A percentile compares a stretch with the other conserved stretches of the same genome.
Evolutionary conservation across 1,140 invertebrate species (phyloP).

Genomic region (Lepidurus arcticus): DNA sequence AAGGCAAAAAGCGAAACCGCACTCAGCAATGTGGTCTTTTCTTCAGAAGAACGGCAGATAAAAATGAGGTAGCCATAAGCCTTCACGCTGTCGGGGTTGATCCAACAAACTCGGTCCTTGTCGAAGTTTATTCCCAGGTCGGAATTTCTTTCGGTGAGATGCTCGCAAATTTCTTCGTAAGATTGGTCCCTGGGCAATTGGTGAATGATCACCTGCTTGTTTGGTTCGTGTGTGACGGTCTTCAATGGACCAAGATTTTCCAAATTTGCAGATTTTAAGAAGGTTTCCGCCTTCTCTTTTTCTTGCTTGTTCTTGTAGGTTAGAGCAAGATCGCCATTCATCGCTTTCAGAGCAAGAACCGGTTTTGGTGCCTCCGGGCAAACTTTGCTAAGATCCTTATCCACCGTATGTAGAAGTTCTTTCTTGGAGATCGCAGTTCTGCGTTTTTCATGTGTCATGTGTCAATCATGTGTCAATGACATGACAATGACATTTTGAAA

Average conservation of each 20-base stretch:
- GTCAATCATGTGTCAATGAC: no score
- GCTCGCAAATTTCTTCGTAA: not conserved
- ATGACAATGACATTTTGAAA: no score
- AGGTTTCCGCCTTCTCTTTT: slow-evolving; percentile 1
- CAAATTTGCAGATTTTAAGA: not conserved
- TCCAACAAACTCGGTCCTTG: no score
- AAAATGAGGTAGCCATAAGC: no score
- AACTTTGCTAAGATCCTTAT: no score
- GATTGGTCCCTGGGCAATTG: not conserved
- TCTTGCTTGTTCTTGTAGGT: not conserved
- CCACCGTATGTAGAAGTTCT: no score
- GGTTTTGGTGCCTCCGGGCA: not conserved
- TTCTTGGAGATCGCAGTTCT: no score
- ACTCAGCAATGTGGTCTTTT: not conserved
- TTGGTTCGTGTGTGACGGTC: not conserved
- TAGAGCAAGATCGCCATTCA: slow-evolving; percentile 20
- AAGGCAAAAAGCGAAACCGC: not conserved
- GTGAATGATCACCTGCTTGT: not conserved
- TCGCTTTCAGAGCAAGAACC: not conserved
- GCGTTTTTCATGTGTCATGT: no score
- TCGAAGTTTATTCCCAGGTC: not conserved
- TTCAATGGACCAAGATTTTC: slow-evolving; percentile 1
- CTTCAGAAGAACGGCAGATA: not conserved
- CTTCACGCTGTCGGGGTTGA: no score
- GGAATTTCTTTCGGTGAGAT: slow-evolving; percentile 12